Evolutionary conservation across 2,113 vertebrate species (phyloP).

Genomic region (Eupsittula cactorum): DNA sequence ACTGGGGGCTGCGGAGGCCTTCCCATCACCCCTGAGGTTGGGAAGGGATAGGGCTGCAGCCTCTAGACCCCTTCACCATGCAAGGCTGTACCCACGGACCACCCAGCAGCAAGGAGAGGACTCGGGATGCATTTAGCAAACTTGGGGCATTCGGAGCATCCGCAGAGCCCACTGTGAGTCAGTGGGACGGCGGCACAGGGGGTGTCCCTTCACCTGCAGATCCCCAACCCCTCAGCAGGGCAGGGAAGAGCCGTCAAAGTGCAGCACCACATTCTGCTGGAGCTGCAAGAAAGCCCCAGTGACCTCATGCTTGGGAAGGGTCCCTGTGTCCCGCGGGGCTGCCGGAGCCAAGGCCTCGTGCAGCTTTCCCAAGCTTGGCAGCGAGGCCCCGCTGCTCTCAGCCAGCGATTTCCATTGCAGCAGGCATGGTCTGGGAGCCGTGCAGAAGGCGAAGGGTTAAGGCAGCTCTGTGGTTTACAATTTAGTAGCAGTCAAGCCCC

Average conservation of each 20-base stretch:
- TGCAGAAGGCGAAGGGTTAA: constrained; percentile 38
- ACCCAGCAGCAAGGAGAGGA: background rate
- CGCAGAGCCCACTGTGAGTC: fast-evolving
- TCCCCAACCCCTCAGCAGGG: background rate
- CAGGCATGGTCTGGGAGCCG: background rate
- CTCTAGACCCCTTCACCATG: fast-evolving
- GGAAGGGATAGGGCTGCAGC: fast-evolving
- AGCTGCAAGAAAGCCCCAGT: background rate
- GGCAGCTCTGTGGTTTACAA: constrained; percentile 40
- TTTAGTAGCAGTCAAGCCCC: constrained; percentile 29
- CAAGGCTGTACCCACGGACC: fast-evolving
- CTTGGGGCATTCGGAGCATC: background rate
- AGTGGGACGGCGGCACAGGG: fast-evolving
- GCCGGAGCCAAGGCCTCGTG: fast-evolving
- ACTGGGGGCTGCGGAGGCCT: background rate
- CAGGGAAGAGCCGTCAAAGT: background rate
- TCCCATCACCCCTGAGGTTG: background rate
- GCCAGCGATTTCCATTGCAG: background rate
- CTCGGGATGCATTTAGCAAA: background rate
- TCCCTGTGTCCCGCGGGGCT: background rate
- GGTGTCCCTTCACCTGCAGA: fast-evolving
- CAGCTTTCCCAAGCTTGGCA: background rate
- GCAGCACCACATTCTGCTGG: background rate
- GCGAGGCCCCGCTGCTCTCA: background rate
- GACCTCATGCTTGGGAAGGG: background rate